Conservation (phyloP, 1,140 invertebrate species). For the Archivesica marissinica region DNA sequence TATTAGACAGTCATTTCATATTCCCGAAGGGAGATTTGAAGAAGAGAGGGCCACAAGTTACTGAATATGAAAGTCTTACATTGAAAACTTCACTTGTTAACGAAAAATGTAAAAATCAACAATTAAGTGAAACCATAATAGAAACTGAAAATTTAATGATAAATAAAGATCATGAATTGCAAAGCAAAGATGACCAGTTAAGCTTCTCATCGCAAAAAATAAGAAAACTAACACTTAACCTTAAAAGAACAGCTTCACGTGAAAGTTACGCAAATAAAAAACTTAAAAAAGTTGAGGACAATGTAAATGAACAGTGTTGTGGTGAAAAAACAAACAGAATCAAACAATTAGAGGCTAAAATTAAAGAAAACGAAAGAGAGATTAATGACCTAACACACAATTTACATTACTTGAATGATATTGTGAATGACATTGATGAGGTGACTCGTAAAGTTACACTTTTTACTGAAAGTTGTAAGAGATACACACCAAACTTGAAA, state of each 20-base stretch:
- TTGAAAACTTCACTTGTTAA: neutral
- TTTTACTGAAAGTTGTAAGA: slow-evolving; percentile 7
- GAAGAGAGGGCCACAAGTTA: slow-evolving; percentile 12
- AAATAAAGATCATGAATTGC: neutral
- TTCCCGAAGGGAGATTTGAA: slow-evolving; percentile 26
- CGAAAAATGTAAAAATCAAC: no score
- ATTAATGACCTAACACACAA: slow-evolving; percentile 18
- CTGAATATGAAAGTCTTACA: slow-evolving; percentile 1
- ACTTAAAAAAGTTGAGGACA: slow-evolving; percentile 12
- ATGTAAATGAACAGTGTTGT: slow-evolving; percentile 33
- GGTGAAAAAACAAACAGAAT: slow-evolving; percentile 3
- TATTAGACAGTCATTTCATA: neutral
- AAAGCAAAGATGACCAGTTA: neutral
- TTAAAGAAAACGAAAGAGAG: slow-evolving; percentile 32
- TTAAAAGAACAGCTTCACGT: slow-evolving; percentile 30
- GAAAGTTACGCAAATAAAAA: slow-evolving; percentile 40
- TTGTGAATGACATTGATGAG: slow-evolving; percentile 11
- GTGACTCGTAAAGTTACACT: neutral
- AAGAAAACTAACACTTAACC: neutral
- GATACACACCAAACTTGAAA: neutral
- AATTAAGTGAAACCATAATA: no score
- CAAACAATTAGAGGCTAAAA: neutral
- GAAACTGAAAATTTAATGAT: neutral
- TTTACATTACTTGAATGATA: slow-evolving; percentile 34
- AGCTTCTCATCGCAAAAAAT: slow-evolving; percentile 1